Evolutionary conservation across 2,113 vertebrate species (phyloP).

Genomic region (Xenopus tropicalis): DNA sequence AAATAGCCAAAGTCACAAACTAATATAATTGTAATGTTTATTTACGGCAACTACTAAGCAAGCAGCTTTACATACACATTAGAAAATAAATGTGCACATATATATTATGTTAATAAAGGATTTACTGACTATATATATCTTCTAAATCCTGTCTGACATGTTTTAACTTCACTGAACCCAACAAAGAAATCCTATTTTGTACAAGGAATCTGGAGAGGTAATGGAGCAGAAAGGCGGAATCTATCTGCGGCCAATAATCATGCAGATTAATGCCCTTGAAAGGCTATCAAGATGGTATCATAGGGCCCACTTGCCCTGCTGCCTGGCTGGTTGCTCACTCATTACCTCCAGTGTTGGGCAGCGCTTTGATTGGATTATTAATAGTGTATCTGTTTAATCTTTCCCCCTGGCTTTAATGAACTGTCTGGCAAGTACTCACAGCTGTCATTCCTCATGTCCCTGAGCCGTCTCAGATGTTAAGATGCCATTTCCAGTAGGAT

Average conservation of each 20-base stretch:
- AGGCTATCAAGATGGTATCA: conserved; percentile 46
- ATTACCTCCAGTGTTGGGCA: conserved; percentile 26
- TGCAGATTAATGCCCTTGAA: conserved; percentile 34
- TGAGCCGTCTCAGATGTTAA: conserved; percentile 9
- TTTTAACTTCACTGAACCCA: conserved; percentile 30
- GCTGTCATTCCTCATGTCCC: conserved; percentile 30
- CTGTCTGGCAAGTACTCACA: conserved; percentile 34
- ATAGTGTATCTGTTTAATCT: conserved; percentile 39
- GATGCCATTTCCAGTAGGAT: background rate
- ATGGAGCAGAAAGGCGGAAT: conserved; percentile 34
- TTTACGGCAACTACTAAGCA: background rate
- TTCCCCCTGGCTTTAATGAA: conserved; percentile 16
- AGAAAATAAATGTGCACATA: background rate
- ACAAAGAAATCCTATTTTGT: conserved; percentile 39
- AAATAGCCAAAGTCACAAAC: no score
- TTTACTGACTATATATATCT: background rate
- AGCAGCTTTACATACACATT: background rate
- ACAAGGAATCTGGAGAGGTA: conserved; percentile 38
- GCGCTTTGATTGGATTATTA: conserved; percentile 43
- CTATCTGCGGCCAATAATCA: conserved; percentile 30
- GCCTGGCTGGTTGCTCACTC: conserved; percentile 30
- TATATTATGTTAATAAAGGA: background rate
- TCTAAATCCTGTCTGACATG: conserved; percentile 23
- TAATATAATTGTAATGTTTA: no score
- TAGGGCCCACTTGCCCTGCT: conserved; percentile 5